Evolutionary conservation across 2,888 invertebrate genomes (phyloP).

Genomic region (Branchellion lobata): DNA sequence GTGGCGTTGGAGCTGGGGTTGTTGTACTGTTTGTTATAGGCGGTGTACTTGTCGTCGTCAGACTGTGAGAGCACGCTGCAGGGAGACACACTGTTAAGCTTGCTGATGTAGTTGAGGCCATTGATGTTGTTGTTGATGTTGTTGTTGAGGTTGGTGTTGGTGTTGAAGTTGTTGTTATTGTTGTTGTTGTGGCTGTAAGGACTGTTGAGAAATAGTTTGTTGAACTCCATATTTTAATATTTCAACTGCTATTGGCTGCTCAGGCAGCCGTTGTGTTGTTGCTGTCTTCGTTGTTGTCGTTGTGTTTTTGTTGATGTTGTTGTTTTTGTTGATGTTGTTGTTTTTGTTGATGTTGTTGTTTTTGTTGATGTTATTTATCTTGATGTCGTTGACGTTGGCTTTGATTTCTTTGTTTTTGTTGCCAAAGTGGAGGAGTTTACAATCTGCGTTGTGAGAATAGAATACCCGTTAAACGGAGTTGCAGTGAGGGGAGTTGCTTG

Average conservation of each 20-base stretch:
- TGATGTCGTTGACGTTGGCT: too few species aligned
- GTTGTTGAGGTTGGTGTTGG: background rate
- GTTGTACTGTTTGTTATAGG: background rate
- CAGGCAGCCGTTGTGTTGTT: background rate
- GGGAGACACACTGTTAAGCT: background rate
- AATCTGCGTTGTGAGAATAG: too few species aligned
- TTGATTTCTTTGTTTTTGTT: too few species aligned
- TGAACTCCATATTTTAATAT: background rate
- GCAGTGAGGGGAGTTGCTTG: too few species aligned
- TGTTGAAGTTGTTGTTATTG: background rate
- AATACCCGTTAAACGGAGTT: too few species aligned
- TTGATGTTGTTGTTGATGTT: slow-evolving; percentile 2
- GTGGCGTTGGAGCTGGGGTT: background rate
- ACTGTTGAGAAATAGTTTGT: background rate
- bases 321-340: slow-evolving; percentile 49
- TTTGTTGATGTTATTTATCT: too few species aligned
- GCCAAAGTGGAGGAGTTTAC: too few species aligned
- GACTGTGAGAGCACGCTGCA: slow-evolving; percentile 20
- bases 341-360: slow-evolving; percentile 45
- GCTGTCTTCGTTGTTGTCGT: too few species aligned
- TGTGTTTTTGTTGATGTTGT: slow-evolving; percentile 46
- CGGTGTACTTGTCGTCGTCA: background rate
- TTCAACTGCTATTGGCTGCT: background rate
- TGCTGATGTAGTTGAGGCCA: slow-evolving; percentile 3
- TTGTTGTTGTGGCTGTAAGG: background rate